Conservation (phyloP, 1,140 invertebrate genomes). For the Lutraria rhynchaena region DNA sequence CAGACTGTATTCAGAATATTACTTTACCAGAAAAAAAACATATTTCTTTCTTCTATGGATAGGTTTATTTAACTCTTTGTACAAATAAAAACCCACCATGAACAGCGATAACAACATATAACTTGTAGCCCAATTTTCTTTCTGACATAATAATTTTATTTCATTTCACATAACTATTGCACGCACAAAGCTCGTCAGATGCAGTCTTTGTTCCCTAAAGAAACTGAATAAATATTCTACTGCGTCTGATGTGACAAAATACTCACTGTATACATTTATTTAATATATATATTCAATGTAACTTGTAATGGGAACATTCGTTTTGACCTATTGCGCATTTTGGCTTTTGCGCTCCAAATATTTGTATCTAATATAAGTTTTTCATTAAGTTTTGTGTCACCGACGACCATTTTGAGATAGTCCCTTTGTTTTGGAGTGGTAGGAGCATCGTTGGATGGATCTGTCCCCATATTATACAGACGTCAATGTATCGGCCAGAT, state of each 20-base stretch:
- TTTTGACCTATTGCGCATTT: conserved; percentile 6
- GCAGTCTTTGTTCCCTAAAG: too few species aligned
- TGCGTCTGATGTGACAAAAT: too few species aligned
- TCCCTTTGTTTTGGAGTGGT: too few species aligned
- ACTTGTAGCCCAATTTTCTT: not conserved
- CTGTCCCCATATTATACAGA: too few species aligned
- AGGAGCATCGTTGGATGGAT: too few species aligned
- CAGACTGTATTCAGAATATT: too few species aligned
- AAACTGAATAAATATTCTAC: too few species aligned
- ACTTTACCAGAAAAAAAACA: not conserved
- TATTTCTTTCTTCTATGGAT: not conserved
- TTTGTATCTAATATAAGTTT: conserved; percentile 3
- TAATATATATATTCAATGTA: not conserved
- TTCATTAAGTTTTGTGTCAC: too few species aligned
- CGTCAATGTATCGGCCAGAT: too few species aligned
- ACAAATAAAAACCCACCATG: not conserved
- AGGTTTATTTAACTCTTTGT: not conserved
- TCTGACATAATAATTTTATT: not conserved
- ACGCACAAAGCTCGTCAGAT: not conserved
- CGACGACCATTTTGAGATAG: too few species aligned
- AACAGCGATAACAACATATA: conserved; percentile 7
- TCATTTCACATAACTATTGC: not conserved
- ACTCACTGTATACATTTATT: too few species aligned
- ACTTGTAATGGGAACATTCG: not conserved
- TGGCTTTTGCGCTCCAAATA: conserved; percentile 8